Evolutionary conservation across 2,113 vertebrate genomes (phyloP).

Genomic region (Crotalus viridis): DNA sequence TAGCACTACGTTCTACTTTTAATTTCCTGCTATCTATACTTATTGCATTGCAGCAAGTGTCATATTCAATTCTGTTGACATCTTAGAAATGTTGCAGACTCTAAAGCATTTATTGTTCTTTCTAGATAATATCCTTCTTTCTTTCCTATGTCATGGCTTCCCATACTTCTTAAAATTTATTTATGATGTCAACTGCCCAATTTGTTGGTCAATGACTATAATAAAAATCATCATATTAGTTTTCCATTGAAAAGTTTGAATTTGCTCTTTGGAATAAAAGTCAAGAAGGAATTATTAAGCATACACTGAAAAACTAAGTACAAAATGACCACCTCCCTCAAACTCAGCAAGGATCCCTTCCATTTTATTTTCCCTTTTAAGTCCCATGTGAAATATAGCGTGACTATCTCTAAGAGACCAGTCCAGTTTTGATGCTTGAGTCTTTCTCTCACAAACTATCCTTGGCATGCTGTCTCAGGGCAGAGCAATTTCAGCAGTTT

Average conservation of each 20-base stretch:
- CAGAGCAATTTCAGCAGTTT: neutral
- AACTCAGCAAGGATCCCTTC: neutral
- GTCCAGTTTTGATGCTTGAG: neutral
- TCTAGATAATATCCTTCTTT: neutral
- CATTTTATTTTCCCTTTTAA: neutral
- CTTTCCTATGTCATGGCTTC: neutral
- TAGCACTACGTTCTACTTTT: neutral
- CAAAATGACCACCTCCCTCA: neutral
- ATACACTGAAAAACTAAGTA: neutral
- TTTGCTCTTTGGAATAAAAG: accelerated
- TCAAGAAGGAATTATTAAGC: constrained; percentile 3
- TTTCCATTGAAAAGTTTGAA: constrained; percentile 27
- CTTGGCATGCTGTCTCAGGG: neutral
- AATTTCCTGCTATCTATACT: neutral
- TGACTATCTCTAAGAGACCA: neutral
- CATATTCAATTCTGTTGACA: neutral
- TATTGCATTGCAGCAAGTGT: neutral
- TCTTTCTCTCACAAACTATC: neutral
- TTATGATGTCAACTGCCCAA: neutral
- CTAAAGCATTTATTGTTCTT: neutral
- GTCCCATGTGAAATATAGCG: accelerated
- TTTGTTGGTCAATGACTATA: neutral
- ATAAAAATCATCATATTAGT: neutral
- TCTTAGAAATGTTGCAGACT: neutral
- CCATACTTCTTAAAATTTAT: neutral